phyloP scores from a whole-genome alignment of 2,888 invertebrate species.

The Cephus spinipes region DNA sequence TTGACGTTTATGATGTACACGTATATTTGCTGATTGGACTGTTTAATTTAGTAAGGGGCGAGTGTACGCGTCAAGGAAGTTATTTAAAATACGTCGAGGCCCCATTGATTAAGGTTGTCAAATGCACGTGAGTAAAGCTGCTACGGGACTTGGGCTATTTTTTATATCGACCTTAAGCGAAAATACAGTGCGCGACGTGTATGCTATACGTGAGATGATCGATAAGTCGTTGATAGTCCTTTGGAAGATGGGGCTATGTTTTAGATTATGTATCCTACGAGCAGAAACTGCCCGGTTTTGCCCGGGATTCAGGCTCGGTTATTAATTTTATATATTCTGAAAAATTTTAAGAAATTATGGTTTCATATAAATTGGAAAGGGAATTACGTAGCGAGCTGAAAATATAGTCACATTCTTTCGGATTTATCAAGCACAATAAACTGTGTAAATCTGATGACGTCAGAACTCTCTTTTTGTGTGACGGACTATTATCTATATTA shows the following conservation, averaged over 20 bases:
- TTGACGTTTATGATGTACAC: constrained; percentile 43
- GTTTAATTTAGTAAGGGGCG: not conserved
- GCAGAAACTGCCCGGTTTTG: no score
- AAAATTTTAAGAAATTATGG: no score
- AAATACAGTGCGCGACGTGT: not conserved
- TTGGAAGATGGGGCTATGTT: not conserved
- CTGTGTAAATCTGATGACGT: no score
- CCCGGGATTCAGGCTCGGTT: no score
- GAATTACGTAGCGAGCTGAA: no score
- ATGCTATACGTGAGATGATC: not conserved
- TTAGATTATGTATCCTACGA: not conserved
- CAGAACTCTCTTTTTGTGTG: no score
- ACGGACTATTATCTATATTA: no score
- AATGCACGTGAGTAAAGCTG: not conserved
- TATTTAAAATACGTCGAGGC: not conserved
- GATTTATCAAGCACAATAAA: no score
- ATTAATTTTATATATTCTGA: no score
- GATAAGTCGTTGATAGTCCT: not conserved
- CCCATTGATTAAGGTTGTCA: not conserved
- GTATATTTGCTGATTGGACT: constrained; percentile 14
- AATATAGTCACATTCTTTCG: no score
- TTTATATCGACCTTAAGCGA: not conserved
- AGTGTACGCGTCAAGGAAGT: not conserved
- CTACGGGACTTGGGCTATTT: not conserved
- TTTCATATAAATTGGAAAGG: no score